Evolutionary conservation across 1,140 invertebrate species (phyloP).

Genomic region (Danaus melanippus): DNA sequence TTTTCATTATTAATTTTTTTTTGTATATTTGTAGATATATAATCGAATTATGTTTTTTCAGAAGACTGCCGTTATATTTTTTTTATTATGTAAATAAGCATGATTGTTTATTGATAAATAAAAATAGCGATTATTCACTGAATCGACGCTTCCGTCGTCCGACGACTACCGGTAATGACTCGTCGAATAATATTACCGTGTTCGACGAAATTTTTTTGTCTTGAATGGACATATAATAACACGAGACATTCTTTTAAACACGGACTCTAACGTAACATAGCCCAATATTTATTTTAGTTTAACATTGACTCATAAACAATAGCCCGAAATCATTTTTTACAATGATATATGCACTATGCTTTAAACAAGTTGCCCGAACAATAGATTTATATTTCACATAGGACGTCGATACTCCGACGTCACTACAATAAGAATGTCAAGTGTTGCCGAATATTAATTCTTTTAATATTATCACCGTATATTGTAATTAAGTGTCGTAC

Average conservation of each 20-base stretch:
- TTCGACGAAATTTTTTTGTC: constrained; percentile 23
- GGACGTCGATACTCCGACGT: constrained; percentile 15
- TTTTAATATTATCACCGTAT: constrained; percentile 68
- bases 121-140: constrained; percentile 66
- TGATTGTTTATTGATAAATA: constrained; percentile 32
- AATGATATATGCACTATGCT: constrained; percentile 30
- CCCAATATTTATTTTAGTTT: constrained; percentile 56
- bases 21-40: constrained; percentile 59
- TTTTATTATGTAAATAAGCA: constrained; percentile 48
- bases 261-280: constrained; percentile 54
- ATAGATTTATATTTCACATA: constrained; percentile 54
- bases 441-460: constrained; percentile 69
- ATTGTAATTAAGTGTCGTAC: constrained; percentile 59
- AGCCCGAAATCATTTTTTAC: constrained; percentile 56
- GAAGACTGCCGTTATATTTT: constrained; percentile 61
- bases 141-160: constrained; percentile 34
- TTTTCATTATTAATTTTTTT: constrained; percentile 15
- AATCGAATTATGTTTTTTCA: constrained; percentile 51
- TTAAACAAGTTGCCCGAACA: constrained; percentile 54
- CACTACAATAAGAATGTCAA: constrained; percentile 61
- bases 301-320: constrained; percentile 49
- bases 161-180: constrained; percentile 24
- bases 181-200: constrained; percentile 19
- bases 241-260: constrained; percentile 61
- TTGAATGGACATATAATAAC: constrained; percentile 34